phyloP scores from a whole-genome alignment of 2,888 invertebrate genomes.

The Galeruca laticollis region DNA sequence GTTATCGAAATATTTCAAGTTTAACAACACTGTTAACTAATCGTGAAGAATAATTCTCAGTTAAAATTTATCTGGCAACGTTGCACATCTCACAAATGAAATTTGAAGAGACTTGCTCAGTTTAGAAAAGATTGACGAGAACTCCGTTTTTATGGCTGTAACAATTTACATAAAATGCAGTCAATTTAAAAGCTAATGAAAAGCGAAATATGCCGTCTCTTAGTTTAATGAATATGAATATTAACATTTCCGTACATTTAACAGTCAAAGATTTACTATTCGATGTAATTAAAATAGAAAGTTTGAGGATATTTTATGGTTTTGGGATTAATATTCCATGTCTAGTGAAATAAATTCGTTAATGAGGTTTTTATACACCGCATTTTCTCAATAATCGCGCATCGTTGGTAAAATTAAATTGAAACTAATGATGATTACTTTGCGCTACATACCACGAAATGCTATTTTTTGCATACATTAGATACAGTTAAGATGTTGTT shows the following conservation, averaged over 20 bases:
- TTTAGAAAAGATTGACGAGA: slow-evolving; percentile 35
- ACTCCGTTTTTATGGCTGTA: slow-evolving; percentile 37
- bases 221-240: slow-evolving; percentile 28
- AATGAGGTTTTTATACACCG: not conserved
- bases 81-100: slow-evolving; percentile 19
- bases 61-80: slow-evolving; percentile 19
- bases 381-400: not conserved
- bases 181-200: slow-evolving; percentile 44
- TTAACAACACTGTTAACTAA: not conserved
- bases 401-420: not conserved
- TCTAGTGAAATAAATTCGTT: not conserved
- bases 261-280: not conserved
- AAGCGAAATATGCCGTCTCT: slow-evolving; percentile 34
- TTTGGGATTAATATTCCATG: not conserved
- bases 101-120: slow-evolving; percentile 22
- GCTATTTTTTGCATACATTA: no score
- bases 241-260: slow-evolving; percentile 1
- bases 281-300: not conserved
- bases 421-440: not conserved
- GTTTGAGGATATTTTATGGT: not conserved
- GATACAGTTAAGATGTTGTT: no score
- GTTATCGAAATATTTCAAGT: not conserved
- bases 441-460: not conserved
- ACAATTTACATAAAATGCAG: slow-evolving; percentile 43
- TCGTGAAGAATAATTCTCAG: not conserved